phyloP scores from a whole-genome alignment of 1,140 invertebrate species.

The Tenebrio molitor region DNA sequence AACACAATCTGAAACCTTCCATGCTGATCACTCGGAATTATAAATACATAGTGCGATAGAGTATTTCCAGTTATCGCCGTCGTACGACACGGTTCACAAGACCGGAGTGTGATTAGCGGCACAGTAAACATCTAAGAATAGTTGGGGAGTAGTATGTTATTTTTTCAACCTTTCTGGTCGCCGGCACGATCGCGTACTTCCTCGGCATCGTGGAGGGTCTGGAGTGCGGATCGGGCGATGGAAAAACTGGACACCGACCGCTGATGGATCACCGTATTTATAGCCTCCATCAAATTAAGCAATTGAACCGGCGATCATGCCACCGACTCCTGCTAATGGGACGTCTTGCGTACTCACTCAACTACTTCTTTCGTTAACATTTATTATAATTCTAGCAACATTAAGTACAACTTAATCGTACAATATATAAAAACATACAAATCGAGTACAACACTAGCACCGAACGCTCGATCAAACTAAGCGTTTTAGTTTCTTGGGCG shows the following conservation, averaged over 20 bases:
- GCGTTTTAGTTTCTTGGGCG: slow-evolving; percentile 48
- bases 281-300: slow-evolving; percentile 7
- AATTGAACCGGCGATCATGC: slow-evolving; percentile 9
- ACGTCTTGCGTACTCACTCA: neutral
- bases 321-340: neutral
- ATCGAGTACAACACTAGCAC: slow-evolving; percentile 5
- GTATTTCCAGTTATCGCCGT: neutral
- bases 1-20: neutral
- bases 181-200: neutral
- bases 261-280: neutral
- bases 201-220: slow-evolving; percentile 10
- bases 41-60: neutral
- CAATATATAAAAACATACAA: slow-evolving; percentile 29
- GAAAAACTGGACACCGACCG: neutral
- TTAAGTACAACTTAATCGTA: slow-evolving; percentile 13
- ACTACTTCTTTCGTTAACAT: slow-evolving; percentile 6
- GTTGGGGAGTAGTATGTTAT: neutral
- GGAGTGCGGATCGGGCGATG: too few species aligned
- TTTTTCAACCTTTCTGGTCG: slow-evolving; percentile 22
- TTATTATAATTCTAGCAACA: slow-evolving; percentile 19
- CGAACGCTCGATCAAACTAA: neutral
- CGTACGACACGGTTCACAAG: neutral
- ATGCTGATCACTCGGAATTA: neutral
- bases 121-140: slow-evolving; percentile 4
- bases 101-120: neutral